Evolutionary conservation across 2,113 vertebrate genomes (phyloP), one percentile per base, ranked within the genome.

Genomic region (Sprattus sprattus): DNA sequence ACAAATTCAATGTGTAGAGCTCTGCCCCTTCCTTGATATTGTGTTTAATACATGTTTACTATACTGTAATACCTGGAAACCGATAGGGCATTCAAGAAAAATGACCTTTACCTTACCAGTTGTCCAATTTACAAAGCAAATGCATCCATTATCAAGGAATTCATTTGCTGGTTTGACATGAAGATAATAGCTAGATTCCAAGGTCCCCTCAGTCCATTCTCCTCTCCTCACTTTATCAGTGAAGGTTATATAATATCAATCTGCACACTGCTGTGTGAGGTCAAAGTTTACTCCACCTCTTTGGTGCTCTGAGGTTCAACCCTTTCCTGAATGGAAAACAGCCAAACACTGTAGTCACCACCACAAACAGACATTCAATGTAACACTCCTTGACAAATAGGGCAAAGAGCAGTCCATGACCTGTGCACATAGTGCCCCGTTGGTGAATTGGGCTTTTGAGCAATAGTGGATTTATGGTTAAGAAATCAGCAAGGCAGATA

Each of bases 381-480:
- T 84, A 47, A 87, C 50, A 71, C 28, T 78, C 57, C 5, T 86
- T 71, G 60, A 81, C 39, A 82, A 86, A 85, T 22, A 85, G 82
- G 88, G 39, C 86, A 89, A 84, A 89, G 88, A 83, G 7, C 90
- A 89, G n/a, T 16, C 25, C 7, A 7, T 54, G 78, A 64, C 81
- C 44, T 78, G 57, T 83, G 83, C 71, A 67, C 81, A 11, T 64
- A 52, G 11, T 52, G 84, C n/a, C 82, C 39, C 75, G 87, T 90
- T 83, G 85, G 32, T 75, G 3, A 3, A 10, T 5, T 32, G 28
- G 71, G 71, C 13, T 16, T 78, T 32, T 78, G 71, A 5, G 71
- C 28, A 75, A 28, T 15, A 75, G 28, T 28, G 28, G 25, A 32
- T 75, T 15, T 11, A 75, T 6, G 32, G 32, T 28, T 28, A 39